Evolutionary conservation across 2,888 invertebrate genomes (phyloP).

Genomic region (Drosophila hawaiiensis): DNA sequence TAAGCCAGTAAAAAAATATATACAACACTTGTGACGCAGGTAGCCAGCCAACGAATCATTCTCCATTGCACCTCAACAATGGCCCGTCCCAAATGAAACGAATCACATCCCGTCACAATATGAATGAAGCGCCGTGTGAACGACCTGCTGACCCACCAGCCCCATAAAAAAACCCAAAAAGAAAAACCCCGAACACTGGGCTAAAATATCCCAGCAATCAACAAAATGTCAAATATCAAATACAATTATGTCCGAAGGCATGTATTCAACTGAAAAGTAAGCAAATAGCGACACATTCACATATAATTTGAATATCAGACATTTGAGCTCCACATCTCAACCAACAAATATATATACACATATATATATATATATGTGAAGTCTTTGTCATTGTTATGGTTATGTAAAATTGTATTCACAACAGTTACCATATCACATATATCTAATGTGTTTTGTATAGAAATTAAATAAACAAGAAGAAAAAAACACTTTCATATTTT

Average conservation of each 20-base stretch:
- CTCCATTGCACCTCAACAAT: conserved; percentile 74
- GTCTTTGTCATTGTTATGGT: background rate
- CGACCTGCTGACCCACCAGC: conserved; percentile 54
- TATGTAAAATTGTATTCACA: background rate
- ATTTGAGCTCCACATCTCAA: background rate
- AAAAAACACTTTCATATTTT: background rate
- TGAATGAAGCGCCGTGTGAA: conserved; percentile 60
- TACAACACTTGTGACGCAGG: conserved; percentile 38
- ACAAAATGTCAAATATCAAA: background rate
- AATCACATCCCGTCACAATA: conserved; percentile 69
- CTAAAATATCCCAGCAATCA: background rate
- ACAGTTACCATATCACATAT: background rate
- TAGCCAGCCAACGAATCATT: conserved; percentile 34
- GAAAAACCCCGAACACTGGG: conserved; percentile 28
- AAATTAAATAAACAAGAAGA: background rate
- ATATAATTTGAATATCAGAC: background rate
- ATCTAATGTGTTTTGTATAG: background rate
- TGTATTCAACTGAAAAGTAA: background rate
- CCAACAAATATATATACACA: background rate
- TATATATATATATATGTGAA: background rate
- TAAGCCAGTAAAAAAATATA: conserved; percentile 56
- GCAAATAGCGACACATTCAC: background rate
- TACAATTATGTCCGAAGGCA: background rate
- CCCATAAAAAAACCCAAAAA: conserved; percentile 18
- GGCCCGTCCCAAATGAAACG: conserved; percentile 53